These are phyloP conservation scores for Oenanthe oenanthe DNA, from an alignment of 2,113 vertebrate species.

Conservation along the genomic window DNA sequence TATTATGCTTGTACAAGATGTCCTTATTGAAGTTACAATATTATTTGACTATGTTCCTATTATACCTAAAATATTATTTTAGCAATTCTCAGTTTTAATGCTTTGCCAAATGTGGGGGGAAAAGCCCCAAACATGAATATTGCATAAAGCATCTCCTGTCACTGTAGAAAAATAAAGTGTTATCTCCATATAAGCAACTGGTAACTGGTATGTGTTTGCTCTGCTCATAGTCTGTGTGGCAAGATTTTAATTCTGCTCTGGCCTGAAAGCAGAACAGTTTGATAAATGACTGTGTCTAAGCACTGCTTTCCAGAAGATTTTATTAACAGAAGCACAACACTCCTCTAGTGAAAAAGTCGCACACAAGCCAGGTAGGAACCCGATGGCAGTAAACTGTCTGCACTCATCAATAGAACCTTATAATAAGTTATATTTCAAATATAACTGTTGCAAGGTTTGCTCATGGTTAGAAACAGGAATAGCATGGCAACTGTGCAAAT, in stretches of 20 bases:
- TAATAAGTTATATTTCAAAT: neutral
- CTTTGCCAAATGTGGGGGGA: neutral
- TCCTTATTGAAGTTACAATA: neutral
- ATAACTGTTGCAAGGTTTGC: neutral
- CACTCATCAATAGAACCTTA: neutral
- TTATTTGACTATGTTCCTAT: neutral
- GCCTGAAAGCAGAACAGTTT: neutral
- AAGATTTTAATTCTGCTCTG: neutral
- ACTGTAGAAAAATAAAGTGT: neutral
- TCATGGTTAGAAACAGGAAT: neutral
- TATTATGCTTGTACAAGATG: neutral
- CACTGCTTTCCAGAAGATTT: neutral
- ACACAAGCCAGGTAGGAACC: neutral
- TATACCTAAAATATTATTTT: neutral
- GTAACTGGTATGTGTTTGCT: neutral
- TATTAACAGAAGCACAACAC: neutral
- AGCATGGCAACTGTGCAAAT: neutral
- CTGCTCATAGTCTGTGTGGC: neutral
- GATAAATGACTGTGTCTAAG: neutral
- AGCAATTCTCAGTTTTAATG: neutral
- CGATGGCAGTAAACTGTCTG: accelerated
- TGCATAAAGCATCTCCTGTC: neutral
- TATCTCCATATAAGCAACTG: neutral
- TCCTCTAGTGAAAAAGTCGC: neutral
- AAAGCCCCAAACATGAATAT: neutral